phyloP scores from a whole-genome alignment of 2,888 invertebrate species.

The Mesoligia furuncula region DNA sequence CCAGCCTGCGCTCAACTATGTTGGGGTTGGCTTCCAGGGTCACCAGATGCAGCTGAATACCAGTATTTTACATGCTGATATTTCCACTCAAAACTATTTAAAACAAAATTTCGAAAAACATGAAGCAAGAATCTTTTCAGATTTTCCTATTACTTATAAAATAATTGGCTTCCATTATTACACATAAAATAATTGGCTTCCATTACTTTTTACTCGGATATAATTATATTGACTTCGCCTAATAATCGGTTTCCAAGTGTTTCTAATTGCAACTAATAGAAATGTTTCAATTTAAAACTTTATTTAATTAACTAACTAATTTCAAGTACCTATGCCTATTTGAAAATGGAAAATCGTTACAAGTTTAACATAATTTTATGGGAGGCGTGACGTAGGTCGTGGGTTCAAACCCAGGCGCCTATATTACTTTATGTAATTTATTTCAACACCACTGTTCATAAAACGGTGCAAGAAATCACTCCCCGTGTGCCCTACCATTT shows the following conservation, averaged over 20 bases:
- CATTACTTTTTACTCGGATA: conserved; percentile 4
- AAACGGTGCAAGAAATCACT: no score
- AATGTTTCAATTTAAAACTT: conserved; percentile 25
- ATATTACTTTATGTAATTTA: no score
- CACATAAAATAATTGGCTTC: conserved; percentile 9
- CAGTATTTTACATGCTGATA: neutral
- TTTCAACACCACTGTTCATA: no score
- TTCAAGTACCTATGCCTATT: neutral
- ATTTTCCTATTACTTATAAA: conserved; percentile 15
- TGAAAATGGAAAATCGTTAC: neutral
- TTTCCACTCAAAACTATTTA: neutral
- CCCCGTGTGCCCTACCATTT: no score
- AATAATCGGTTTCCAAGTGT: conserved; percentile 7
- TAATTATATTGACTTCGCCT: conserved; percentile 8
- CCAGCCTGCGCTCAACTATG: no score
- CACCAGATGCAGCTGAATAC: neutral
- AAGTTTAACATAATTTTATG: neutral
- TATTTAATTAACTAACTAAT: neutral
- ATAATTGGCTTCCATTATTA: no score
- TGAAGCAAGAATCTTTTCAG: neutral
- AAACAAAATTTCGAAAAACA: neutral
- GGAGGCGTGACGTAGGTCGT: no score
- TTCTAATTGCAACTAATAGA: conserved; percentile 17
- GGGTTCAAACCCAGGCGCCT: no score
- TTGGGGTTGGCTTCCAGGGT: neutral